A percentile compares a stretch with the other conserved stretches of the same genome.
phyloP scores from a whole-genome alignment of 2,797 vertebrate species.

The Cuculus canorus region DNA sequence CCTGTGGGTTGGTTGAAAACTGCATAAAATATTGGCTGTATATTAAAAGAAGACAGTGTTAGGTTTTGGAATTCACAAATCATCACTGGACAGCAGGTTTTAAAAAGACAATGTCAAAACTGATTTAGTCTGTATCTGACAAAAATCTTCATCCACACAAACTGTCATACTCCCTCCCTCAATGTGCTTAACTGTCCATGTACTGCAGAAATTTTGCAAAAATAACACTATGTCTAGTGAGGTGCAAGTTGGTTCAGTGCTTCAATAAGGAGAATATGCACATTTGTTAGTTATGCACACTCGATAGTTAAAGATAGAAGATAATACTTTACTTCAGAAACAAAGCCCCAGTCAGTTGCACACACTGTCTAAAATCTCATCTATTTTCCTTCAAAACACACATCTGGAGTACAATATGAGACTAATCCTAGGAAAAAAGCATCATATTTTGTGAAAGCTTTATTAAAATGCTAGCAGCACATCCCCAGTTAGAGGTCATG shows the following conservation, averaged over 20 bases:
- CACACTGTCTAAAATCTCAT: neutral
- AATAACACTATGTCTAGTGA: neutral
- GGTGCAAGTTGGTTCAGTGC: neutral
- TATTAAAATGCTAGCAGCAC: conserved; percentile 47
- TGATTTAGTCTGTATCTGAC: neutral
- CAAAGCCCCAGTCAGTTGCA: neutral
- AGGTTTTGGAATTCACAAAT: neutral
- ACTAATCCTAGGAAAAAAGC: conserved; percentile 7
- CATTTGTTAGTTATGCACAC: neutral
- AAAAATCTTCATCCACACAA: neutral
- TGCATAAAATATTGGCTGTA: neutral
- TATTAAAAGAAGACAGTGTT: neutral
- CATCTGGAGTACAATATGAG: conserved; percentile 42
- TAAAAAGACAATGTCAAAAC: neutral
- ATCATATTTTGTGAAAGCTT: conserved; percentile 1
- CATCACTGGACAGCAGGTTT: neutral
- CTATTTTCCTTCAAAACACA: neutral
- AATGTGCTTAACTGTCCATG: neutral
- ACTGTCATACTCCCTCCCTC: neutral
- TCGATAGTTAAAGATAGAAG: neutral
- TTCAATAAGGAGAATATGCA: neutral
- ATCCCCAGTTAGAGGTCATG: conserved; percentile 33
- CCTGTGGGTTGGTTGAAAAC: neutral
- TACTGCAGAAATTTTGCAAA: neutral
- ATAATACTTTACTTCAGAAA: neutral